phyloP scores from a whole-genome alignment of 2,888 invertebrate species.

The Ryuthela nishihirai region DNA sequence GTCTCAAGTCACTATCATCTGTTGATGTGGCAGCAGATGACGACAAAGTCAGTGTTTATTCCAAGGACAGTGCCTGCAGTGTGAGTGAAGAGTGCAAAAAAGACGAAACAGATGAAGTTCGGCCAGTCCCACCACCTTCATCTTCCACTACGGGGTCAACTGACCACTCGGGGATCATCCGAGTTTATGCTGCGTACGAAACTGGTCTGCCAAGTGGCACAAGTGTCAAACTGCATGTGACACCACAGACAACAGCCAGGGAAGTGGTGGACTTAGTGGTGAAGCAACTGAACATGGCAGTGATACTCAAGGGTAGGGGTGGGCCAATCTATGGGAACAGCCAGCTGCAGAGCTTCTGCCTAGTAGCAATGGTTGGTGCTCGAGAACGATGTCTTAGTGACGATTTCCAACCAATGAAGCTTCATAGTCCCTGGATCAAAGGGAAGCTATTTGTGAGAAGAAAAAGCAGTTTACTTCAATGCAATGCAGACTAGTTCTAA shows the following conservation, averaged over 20 bases:
- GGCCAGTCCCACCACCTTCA: background rate
- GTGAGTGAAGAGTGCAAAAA: conserved; percentile 7
- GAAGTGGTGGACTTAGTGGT: conserved; percentile 95
- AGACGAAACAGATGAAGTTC: background rate
- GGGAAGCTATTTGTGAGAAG: conserved; percentile 88
- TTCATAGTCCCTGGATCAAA: conserved; percentile 94
- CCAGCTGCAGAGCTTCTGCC: conserved; percentile 80
- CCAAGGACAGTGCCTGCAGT: conserved; percentile 24
- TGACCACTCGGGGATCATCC: conserved; percentile 54
- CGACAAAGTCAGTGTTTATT: conserved; percentile 13
- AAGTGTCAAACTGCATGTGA: conserved; percentile 88
- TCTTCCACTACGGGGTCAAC: background rate
- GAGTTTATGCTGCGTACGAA: conserved; percentile 95
- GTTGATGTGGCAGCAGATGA: conserved; percentile 14
- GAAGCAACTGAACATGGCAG: conserved; percentile 91
- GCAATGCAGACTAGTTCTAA: background rate
- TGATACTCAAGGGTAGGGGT: conserved; percentile 72
- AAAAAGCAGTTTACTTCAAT: conserved; percentile 61
- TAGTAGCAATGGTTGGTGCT: conserved; percentile 93
- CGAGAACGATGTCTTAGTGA: conserved; percentile 88
- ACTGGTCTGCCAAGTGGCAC: conserved; percentile 90
- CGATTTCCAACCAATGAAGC: conserved; percentile 85
- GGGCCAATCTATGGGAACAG: conserved; percentile 73
- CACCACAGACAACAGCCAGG: conserved; percentile 83
- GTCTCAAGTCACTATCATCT: conserved; percentile 28